Conservation (phyloP, 2,113 vertebrate genomes). For the Coracopsis vasa region DNA sequence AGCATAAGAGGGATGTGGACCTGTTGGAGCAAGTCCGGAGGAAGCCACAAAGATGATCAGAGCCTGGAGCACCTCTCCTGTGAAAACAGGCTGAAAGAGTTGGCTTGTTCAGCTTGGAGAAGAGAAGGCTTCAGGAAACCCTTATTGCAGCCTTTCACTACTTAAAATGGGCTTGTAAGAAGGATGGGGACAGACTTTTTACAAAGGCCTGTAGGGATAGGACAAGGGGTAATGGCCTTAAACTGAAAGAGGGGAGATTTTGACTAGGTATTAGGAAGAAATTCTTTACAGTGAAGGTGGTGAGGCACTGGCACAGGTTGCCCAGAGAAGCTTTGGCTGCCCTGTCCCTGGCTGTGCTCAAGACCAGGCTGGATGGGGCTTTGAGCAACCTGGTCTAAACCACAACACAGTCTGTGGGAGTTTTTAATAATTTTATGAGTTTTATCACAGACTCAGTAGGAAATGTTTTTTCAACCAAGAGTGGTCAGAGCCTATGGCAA, state of each 20-base stretch:
- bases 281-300: background rate
- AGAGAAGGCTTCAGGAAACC: background rate
- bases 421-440: background rate
- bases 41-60: accelerated
- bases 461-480: background rate
- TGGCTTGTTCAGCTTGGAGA: background rate
- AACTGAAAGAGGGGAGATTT: background rate
- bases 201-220: background rate
- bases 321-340: background rate
- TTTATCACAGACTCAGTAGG: background rate
- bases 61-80: background rate
- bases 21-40: background rate
- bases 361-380: background rate
- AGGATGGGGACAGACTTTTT: background rate
- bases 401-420: background rate
- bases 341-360: background rate
- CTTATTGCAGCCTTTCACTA: background rate
- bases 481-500: background rate
- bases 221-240: background rate
- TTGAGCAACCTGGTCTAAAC: background rate
- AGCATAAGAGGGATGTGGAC: background rate
- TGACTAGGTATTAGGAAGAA: background rate
- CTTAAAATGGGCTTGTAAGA: background rate
- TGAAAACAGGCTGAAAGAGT: background rate
- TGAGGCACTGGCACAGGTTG: background rate